phyloP scores from a whole-genome alignment of 2,113 vertebrate species.

The Panurus biarmicus region DNA sequence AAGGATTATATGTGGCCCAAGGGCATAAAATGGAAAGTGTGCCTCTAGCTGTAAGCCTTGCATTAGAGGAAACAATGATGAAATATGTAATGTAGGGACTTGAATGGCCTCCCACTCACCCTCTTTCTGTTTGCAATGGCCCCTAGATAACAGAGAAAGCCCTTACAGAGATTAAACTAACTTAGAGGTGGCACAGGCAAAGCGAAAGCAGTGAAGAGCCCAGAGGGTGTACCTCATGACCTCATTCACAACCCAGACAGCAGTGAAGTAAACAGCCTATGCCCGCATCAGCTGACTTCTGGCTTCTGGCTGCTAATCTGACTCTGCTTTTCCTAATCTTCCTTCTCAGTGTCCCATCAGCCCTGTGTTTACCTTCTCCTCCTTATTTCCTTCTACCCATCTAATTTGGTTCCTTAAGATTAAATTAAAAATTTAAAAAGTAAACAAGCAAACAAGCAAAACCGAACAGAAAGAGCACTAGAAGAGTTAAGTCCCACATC shows the following conservation, averaged over 20 bases:
- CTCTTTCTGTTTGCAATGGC: not conserved
- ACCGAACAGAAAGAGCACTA: not conserved
- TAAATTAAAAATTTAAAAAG: not conserved
- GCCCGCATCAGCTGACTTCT: not conserved
- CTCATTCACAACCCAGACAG: not conserved
- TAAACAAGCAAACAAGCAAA: not conserved
- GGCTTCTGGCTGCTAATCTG: not conserved
- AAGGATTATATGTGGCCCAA: not conserved
- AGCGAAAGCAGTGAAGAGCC: not conserved
- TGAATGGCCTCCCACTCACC: not conserved
- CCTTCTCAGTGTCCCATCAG: not conserved
- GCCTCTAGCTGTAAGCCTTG: constrained; percentile 1
- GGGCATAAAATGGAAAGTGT: not conserved
- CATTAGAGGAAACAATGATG: not conserved
- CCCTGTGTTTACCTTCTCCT: not conserved
- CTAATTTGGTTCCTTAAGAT: not conserved
- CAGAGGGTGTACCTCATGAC: not conserved
- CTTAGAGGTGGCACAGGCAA: not conserved
- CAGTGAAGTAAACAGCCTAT: not conserved
- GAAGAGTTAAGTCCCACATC: not conserved
- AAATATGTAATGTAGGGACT: not conserved
- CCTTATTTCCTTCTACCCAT: not conserved
- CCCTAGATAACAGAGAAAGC: not conserved
- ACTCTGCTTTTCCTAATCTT: not conserved
- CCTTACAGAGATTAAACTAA: not conserved